Conservation (phyloP, 2,113 vertebrate species). For the Petromus typicus region DNA sequence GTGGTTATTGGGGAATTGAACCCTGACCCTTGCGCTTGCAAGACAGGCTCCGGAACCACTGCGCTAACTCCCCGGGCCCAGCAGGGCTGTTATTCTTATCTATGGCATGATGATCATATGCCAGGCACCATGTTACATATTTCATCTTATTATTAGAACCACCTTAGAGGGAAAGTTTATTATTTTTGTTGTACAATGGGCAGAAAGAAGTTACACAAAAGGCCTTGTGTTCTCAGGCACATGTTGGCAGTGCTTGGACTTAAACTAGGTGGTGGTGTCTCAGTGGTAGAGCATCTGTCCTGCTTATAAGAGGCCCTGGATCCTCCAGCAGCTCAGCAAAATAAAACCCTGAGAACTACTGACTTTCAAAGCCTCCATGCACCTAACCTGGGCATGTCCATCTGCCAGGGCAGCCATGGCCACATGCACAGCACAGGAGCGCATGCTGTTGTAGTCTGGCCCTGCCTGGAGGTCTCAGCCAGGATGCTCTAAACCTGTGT, state of each 20-base stretch:
- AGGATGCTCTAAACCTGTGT: neutral
- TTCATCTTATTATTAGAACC: slow-evolving; percentile 9
- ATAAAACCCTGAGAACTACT: neutral
- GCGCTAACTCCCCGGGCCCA: too few relatives aligned
- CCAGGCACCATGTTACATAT: neutral
- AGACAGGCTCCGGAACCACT: too few relatives aligned
- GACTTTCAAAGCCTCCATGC: neutral
- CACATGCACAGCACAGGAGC: neutral
- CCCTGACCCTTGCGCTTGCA: too few relatives aligned
- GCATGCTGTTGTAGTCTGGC: accelerated
- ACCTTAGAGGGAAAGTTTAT: neutral
- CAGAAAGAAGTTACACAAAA: neutral
- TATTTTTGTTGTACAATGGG: neutral
- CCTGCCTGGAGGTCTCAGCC: neutral
- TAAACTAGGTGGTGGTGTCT: neutral
- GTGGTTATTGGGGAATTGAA: too few relatives aligned
- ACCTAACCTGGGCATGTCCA: too few relatives aligned
- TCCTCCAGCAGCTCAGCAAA: neutral
- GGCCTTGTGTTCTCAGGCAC: neutral
- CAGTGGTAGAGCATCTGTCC: neutral
- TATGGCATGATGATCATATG: neutral
- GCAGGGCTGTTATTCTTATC: neutral
- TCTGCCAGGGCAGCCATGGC: neutral
- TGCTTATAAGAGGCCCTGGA: too few relatives aligned
- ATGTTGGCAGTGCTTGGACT: neutral